phyloP scores from a whole-genome alignment of 2,888 invertebrate genomes.

The Athalia rosae region DNA sequence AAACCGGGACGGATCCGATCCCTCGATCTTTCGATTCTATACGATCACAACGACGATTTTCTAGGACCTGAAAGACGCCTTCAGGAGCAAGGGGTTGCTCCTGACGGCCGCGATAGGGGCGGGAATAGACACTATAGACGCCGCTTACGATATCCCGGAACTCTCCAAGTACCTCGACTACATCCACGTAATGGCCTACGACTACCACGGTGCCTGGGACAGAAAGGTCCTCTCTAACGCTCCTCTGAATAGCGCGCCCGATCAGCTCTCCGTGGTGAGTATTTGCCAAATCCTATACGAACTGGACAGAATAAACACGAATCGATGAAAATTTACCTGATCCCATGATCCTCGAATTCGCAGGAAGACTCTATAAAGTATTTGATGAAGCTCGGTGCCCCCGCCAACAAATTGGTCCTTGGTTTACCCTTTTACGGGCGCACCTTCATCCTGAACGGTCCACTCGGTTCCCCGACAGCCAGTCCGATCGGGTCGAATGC shows the following conservation, averaged over 20 bases:
- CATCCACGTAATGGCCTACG: constrained; percentile 92
- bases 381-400: constrained; percentile 83
- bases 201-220: constrained; percentile 92
- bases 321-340: neutral
- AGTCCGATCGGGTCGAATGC: constrained; percentile 76
- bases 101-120: constrained; percentile 90
- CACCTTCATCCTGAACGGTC: constrained; percentile 79
- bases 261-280: constrained; percentile 83
- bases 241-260: constrained; percentile 79
- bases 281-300: neutral
- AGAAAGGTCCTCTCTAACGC: constrained; percentile 85
- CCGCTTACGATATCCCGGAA: constrained; percentile 85
- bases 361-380: constrained; percentile 87
- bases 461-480: constrained; percentile 54
- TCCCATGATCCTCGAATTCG: constrained; percentile 49
- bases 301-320: neutral
- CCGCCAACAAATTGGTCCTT: constrained; percentile 85
- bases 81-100: constrained; percentile 80
- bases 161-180: constrained; percentile 77
- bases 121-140: constrained; percentile 83
- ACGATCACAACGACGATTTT: constrained; percentile 23
- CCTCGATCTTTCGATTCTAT: neutral
- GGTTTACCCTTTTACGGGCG: constrained; percentile 91
- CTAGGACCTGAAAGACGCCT: constrained; percentile 83
- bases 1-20: no score